Percentiles rank a stretch among this genome's conserved stretches.
phyloP scores from a whole-genome alignment of 2,888 invertebrate species.

The Heliconius cydno region DNA sequence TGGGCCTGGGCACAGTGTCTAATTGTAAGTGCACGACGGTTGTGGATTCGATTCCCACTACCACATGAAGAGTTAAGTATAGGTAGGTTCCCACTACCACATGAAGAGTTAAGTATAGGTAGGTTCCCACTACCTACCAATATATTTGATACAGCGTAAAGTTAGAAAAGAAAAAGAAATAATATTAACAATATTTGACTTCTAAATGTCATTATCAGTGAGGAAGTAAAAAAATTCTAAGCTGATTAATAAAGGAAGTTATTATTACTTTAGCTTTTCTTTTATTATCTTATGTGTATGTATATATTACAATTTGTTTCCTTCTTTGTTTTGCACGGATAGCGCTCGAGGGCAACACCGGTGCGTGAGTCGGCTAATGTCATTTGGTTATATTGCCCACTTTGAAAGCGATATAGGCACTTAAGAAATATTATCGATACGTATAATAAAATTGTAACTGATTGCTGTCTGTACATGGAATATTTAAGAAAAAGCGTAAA shows the following conservation, averaged over 20 bases:
- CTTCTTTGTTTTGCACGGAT: background rate
- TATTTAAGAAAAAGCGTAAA: no score
- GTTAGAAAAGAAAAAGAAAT: background rate
- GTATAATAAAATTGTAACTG: no score
- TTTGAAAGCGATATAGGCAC: background rate
- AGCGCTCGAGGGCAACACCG: background rate
- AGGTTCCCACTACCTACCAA: no score
- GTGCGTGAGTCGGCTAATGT: conserved; percentile 11
- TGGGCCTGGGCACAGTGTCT: no score
- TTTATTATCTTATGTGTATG: background rate
- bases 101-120: no score
- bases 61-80: no score
- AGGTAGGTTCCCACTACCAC: no score
- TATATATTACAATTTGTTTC: conserved; percentile 1
- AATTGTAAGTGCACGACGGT: no score
- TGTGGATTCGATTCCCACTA: no score
- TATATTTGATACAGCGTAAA: background rate
- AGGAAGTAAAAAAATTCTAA: conserved; percentile 12
- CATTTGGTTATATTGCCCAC: background rate
- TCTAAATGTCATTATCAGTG: no score
- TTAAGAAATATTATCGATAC: background rate
- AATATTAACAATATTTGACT: background rate
- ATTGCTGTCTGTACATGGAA: no score
- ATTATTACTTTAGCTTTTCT: background rate
- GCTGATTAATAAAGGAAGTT: conserved; percentile 8